These are phyloP conservation scores for Prionailurus bengalensis DNA, from an alignment of 2,113 vertebrate genomes.

Conservation along the genomic window DNA sequence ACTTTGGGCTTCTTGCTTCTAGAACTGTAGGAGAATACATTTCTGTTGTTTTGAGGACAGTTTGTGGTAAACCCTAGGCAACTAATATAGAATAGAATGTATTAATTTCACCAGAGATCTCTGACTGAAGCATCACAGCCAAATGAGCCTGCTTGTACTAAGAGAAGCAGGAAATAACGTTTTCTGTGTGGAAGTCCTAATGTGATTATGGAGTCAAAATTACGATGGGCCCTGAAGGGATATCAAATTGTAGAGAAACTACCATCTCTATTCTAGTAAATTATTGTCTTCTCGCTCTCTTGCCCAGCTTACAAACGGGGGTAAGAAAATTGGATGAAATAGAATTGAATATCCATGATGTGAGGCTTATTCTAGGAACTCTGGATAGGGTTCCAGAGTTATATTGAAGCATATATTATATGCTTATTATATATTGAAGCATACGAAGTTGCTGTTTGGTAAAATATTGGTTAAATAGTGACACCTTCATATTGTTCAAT, in stretches of 20 bases:
- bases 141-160: background rate
- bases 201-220: constrained; percentile 28
- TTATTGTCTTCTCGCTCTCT: background rate
- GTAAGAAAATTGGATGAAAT: constrained; percentile 42
- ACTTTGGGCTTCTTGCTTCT: constrained; percentile 28
- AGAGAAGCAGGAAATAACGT: constrained; percentile 53
- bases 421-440: background rate
- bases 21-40: constrained; percentile 4
- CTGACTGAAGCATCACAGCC: background rate
- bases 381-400: background rate
- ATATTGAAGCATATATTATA: background rate
- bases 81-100: background rate
- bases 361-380: background rate
- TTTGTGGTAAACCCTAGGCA: constrained; percentile 15
- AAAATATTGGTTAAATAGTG: constrained; percentile 33
- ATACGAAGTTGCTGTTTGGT: background rate
- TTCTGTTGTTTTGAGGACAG: constrained; percentile 42
- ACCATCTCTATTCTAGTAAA: background rate
- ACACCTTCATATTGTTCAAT: constrained; percentile 24
- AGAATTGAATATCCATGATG: constrained; percentile 20
- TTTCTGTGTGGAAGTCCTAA: constrained; percentile 42
- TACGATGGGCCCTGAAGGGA: background rate
- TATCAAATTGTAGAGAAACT: constrained; percentile 36
- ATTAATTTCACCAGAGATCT: constrained; percentile 33
- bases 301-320: constrained; percentile 6